Evolutionary conservation across 2,113 vertebrate species (phyloP).

Genomic region (Garra rufa): DNA sequence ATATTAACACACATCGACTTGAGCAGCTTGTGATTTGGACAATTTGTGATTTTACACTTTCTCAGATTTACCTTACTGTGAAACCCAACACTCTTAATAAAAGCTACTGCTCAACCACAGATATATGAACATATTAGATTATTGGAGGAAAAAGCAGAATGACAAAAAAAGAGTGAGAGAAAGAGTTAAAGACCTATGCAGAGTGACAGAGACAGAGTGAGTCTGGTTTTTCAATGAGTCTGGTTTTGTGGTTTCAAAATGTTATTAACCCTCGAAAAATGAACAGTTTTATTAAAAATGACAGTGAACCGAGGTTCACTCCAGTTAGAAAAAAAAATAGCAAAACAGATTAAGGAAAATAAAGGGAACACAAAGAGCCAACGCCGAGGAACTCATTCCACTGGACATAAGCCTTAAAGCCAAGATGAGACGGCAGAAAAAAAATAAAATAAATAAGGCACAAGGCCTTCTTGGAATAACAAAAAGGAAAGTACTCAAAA

Average conservation of each 20-base stretch:
- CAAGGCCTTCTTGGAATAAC: neutral
- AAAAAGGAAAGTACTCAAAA: constrained; percentile 4
- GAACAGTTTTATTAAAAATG: constrained; percentile 11
- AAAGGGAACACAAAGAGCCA: neutral
- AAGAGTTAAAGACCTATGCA: neutral
- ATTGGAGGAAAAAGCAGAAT: neutral
- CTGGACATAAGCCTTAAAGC: neutral
- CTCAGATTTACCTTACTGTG: constrained; percentile 17
- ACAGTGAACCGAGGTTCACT: constrained; percentile 25
- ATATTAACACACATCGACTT: constrained; percentile 8
- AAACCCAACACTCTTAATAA: constrained; percentile 4
- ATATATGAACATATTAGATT: neutral
- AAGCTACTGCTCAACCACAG: neutral
- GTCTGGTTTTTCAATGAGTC: constrained; percentile 1
- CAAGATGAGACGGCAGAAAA: neutral
- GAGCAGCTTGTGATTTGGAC: constrained; percentile 6
- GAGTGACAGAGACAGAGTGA: constrained; percentile 1
- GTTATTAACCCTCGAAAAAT: neutral
- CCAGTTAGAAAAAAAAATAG: neutral
- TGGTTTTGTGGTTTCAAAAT: constrained; percentile 24
- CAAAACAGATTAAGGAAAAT: constrained; percentile 10
- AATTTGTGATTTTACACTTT: constrained; percentile 35
- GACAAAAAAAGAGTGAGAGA: neutral
- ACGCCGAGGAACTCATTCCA: neutral
- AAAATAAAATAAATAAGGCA: neutral